Evolutionary conservation across 2,797 vertebrate genomes (phyloP), one percentile per base, ranked within the genome.

Genomic region (Lepilemur ruficaudatus): DNA sequence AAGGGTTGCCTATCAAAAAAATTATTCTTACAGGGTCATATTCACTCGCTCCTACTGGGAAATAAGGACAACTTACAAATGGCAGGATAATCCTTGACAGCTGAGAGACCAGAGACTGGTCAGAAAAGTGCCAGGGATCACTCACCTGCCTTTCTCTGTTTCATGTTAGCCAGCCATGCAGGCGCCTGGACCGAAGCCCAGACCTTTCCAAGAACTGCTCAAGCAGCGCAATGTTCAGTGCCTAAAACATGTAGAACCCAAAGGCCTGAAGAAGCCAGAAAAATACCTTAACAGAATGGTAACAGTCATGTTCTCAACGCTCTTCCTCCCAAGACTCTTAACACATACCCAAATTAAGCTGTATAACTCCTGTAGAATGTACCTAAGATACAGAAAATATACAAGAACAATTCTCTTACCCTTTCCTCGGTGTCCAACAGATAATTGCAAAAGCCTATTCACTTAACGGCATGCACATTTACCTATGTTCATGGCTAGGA

Each of bases 151-250:
- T 65, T 94, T 93, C 69, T 52, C 76, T 69, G 52, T 80, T 90
- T 89, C 59, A 7, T 57, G 50, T 43, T 70, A 93, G 88, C 78
- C 94, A 96, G 72, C 84, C 76, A 92, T 85, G 93, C 81, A 92
- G 96, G 84, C 92, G 28, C 43, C 93, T 98, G 96, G 95, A 96
- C 43, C 6, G 38, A 70, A 12, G 92, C 96, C 94, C 95, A 94
- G 93, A 89, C 38, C 46, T 70, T 93, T 67, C 38, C 72, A 55
- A 92, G 88, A 95, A 88, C 43, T 57, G 61, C 88, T 93, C 73
- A 65, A 90, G 94, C 8, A 41, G 84, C 50, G 13, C 43, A 59
- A 94, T 91, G 92, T 92, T 88, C 61, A 80, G 11, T 61, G 55
- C 57, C 88, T 67, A 52, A 83, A 86, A 95, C 93, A 86, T 70